Percentiles rank a stretch among this genome's conserved stretches.
Evolutionary conservation across 2,113 vertebrate genomes (phyloP).

Genomic region (Marcusenius ussheri): DNA sequence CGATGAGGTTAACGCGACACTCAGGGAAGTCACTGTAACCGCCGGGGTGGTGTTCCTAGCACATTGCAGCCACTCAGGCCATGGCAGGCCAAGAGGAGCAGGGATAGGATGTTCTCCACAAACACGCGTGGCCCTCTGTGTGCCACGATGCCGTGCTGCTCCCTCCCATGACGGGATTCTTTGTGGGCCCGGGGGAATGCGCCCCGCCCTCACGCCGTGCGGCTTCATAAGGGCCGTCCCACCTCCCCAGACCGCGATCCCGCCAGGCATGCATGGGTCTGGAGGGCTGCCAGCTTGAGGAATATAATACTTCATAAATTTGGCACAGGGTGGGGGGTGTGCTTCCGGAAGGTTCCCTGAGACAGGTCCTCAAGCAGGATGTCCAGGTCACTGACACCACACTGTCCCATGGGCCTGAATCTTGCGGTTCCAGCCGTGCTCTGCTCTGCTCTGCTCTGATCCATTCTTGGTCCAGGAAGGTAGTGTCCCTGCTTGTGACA

Average conservation of each 20-base stretch:
- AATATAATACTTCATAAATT: background rate
- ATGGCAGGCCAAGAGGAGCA: background rate
- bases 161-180: background rate
- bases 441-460: background rate
- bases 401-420: background rate
- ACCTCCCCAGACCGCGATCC: background rate
- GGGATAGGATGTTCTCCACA: background rate
- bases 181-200: background rate
- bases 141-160: background rate
- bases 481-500: background rate
- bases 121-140: background rate
- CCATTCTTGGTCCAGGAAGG: background rate
- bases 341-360: background rate
- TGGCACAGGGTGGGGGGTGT: background rate
- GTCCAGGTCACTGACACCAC: background rate
- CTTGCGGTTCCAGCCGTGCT: background rate
- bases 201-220: background rate
- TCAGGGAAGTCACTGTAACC: background rate
- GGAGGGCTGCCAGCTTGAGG: background rate
- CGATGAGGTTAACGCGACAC: background rate
- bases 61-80: background rate
- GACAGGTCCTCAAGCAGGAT: background rate
- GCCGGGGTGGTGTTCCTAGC: background rate
- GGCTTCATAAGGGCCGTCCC: background rate
- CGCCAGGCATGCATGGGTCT: background rate